These are phyloP conservation scores for Plotosus lineatus DNA, from an alignment of 2,113 vertebrate genomes.

Conservation along the genomic window DNA sequence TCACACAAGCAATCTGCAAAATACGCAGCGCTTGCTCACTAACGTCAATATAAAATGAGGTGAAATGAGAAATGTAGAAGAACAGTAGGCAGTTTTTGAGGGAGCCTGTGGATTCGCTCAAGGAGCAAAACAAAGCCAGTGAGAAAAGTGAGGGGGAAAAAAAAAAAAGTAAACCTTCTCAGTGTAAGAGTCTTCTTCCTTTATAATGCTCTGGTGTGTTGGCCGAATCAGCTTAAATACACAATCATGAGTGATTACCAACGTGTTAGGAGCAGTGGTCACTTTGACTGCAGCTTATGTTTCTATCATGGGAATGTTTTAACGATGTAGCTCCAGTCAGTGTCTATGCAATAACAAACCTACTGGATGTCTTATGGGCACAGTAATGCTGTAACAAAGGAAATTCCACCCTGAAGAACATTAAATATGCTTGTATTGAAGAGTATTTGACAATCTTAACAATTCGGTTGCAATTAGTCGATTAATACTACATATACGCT, in stretches of 20 bases:
- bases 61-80: slow-evolving; percentile 14
- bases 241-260: slow-evolving; percentile 66
- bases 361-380: neutral
- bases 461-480: too few species aligned
- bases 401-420: neutral
- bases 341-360: neutral
- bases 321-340: neutral
- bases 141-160: slow-evolving; percentile 46
- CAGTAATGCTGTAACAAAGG: neutral
- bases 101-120: slow-evolving; percentile 37
- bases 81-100: slow-evolving; percentile 32
- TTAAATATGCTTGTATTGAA: neutral
- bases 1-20: neutral
- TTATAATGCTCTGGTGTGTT: slow-evolving; percentile 59
- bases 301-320: neutral
- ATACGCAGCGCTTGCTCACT: slow-evolving; percentile 50
- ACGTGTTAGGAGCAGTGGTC: slow-evolving; percentile 40
- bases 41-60: slow-evolving; percentile 46
- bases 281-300: neutral
- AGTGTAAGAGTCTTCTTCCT: slow-evolving; percentile 70
- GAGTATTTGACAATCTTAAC: too few species aligned
- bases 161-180: slow-evolving; percentile 64
- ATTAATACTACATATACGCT: too few species aligned
- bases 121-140: slow-evolving; percentile 32
- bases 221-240: slow-evolving; percentile 69